Evolutionary conservation across 2,888 invertebrate genomes (phyloP), one percentile per base, ranked within the genome.

Genomic region (Leucoma salicis): DNA sequence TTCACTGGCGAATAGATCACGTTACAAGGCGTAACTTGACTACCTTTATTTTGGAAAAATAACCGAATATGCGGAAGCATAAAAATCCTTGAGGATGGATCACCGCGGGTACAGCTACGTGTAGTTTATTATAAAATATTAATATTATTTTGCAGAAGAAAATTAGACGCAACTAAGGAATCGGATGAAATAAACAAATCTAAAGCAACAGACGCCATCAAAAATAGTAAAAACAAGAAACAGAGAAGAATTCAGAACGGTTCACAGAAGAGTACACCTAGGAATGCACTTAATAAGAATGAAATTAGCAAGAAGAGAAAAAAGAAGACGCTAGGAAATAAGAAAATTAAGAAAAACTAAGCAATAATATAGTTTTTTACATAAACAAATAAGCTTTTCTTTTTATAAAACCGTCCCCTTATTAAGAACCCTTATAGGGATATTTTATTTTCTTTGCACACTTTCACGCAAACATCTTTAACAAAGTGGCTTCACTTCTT

Each of bases 171-270:
- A 0, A 58, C 69, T 1, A 71, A 71, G 5, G 60, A 61, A 42
- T 14, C 16, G 1, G 2, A 8, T 15, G 16, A 15, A 2, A 5
- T 3, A 8, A 3, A 14, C 6, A 31, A 31, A 31, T 32, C 48
- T 1, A 33, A 16, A n/a, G 56, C 59, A 1, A 44, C 50, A 0
- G 66, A 68, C 1, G 66, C 61, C 1, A 62, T 82, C 0, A 73
- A 74, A 32, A 63, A 57, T 21, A 69, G 70, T 3, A 79, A 78
- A 64, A 70, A 66, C 31, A 75, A 61, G 3, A 88, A 88, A 49
- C 71, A 74, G 3, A 78, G 78, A 38, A 82, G 67, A 70, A 50
- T 75, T 6, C 63, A 69, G 39, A 72, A 74, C 34, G 54, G 49
- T 31, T 63, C 39, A 14, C 62, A 49, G 27, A 56, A 43, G 38